Percentiles rank a stretch among this genome's conserved stretches.
Conservation (phyloP, 37 sponge, comb jelly and placozoan species). For the Ianthella basta region DNA sequence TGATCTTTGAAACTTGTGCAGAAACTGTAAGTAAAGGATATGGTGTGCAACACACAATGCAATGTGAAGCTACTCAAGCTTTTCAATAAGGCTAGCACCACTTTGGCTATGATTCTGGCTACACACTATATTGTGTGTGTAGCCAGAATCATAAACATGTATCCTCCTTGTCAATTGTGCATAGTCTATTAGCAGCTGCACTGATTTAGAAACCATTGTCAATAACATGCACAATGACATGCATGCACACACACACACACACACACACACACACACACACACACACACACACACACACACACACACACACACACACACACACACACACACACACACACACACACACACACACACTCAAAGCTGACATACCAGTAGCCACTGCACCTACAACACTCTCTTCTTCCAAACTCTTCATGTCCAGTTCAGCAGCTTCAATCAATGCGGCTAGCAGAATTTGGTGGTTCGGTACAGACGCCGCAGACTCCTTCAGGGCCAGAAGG, state of each 20-base stretch:
- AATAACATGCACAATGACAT: background rate
- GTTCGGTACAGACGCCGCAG: no score
- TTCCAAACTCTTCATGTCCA: background rate
- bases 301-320: slow-evolving; percentile 32
- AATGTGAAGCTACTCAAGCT: no score
- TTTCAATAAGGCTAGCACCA: no score
- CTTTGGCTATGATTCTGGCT: no score
- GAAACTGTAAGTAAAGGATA: no score
- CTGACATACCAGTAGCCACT: background rate
- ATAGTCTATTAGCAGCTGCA: no score
- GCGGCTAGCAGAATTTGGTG: no score
- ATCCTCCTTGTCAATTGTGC: no score
- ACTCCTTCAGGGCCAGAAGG: background rate
- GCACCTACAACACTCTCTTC: background rate
- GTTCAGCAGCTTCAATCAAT: no score
- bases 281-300: slow-evolving; percentile 32
- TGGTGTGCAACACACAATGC: no score
- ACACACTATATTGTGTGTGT: background rate
- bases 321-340: slow-evolving; percentile 28
- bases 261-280: slow-evolving; percentile 14
- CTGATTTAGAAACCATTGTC: no score
- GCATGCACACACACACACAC: slow-evolving; percentile 40
- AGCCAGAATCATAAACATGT: background rate
- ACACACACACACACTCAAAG: slow-evolving; percentile 14
- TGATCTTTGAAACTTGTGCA: no score